Evolutionary conservation across 1,140 invertebrate genomes (phyloP).

Genomic region (Atta cephalotes): DNA sequence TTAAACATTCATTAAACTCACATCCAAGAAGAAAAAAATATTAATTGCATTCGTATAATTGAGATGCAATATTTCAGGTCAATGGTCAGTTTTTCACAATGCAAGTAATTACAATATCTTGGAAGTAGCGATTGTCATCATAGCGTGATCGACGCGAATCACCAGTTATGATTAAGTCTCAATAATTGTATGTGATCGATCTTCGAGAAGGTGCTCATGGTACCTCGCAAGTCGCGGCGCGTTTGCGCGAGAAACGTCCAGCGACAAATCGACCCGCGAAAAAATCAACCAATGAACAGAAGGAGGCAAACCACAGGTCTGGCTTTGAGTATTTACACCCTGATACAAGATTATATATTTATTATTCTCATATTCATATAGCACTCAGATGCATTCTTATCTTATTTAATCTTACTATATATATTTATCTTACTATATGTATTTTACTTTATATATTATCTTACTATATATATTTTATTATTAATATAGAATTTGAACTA

Average conservation of each 20-base stretch:
- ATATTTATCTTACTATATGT: too few species aligned
- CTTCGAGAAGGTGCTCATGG: neutral
- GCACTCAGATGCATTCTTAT: neutral
- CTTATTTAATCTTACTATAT: neutral
- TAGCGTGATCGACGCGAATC: neutral
- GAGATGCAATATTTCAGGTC: neutral
- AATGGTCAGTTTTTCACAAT: neutral
- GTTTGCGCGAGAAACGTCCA: slow-evolving; percentile 76
- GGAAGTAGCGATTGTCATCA: neutral
- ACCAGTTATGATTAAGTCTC: slow-evolving; percentile 42
- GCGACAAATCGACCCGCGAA: slow-evolving; percentile 85
- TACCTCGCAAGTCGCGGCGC: slow-evolving; percentile 25
- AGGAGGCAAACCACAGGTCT: slow-evolving; percentile 18
- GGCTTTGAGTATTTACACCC: slow-evolving; percentile 27
- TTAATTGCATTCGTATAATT: neutral
- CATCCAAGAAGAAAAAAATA: neutral
- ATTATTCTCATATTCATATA: neutral
- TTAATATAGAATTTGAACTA: neutral
- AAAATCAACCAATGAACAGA: slow-evolving; percentile 75
- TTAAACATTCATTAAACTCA: neutral
- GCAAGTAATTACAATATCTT: neutral
- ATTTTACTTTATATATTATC: too few species aligned
- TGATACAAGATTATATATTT: neutral
- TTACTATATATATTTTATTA: neutral
- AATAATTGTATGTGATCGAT: slow-evolving; percentile 26